Evolutionary conservation across 2,888 invertebrate species (phyloP), one percentile per base, ranked within the genome.

Genomic region (Netelia virgata): DNA sequence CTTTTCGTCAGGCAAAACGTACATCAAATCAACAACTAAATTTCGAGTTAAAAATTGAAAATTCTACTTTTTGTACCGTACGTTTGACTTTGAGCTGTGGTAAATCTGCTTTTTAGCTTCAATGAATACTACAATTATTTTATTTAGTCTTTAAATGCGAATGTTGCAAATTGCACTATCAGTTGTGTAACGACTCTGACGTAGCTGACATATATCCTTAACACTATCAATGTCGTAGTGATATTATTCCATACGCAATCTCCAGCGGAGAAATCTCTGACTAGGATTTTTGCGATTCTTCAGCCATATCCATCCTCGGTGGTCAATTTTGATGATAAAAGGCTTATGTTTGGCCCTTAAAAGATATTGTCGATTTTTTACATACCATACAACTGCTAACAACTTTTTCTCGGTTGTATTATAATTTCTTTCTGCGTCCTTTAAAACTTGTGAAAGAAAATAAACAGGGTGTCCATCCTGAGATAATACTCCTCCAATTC

Each of bases 381-480:
- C 80, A 8, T 66, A 76, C 72, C 78, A 85, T 6, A 83, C 81
- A 0, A 86, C 80, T 1, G 77, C 86, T 47, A 80, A 57, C 23
- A 85, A 8, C 55, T 85, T 83, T 1, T 83, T 77, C 53, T 82
- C 78, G 11, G 61, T 83, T 8, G 73, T 61, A 28, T 66, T 70
- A 23, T 82, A 82, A 50, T 78, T 73, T 18, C 28, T 14, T 68
- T 83, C 83, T 1, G 78, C 70, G 50, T 68, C 69, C 23, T 79
- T 76, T 84, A 86, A 69, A 78, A 89, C 90, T 28, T 90, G 70
- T 14, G 88, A 89, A 3, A 90, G 89, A 77, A 89, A 92, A 14
- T 91, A 90, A n/a, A 92, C 87, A 11, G 92, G 91, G n/a, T 88
- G 81, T 66, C 93, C 92, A 0, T 87, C 75, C 16, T 53, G 69